Base-by-base conservation (phyloP, 2,113 vertebrate genomes). In the Myxocyprinus asiaticus region DNA sequence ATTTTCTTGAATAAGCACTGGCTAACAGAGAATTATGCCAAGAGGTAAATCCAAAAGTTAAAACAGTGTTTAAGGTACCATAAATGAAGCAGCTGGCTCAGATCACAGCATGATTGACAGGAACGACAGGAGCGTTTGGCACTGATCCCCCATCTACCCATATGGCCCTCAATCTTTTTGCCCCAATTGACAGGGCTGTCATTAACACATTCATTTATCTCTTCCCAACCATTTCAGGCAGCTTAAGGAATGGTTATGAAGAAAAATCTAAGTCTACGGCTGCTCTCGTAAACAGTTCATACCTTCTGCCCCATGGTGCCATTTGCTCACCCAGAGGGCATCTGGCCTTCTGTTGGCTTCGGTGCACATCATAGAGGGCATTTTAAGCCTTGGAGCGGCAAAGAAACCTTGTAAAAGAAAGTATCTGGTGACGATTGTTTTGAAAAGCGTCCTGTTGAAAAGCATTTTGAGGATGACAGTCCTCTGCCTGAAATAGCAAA, bases 391-490 rank as follows among this genome's bases (percentile, higher is more conserved):
- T 33, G 73, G 81, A 47, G 77, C 77, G 69, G 86, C 87, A 88
- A 74, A 90, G 81, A 83, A 79, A 85, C 83, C 88, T 90, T 88
- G 88, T 89, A 89, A 90, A 90, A 90, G 75, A 89, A 88, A 89
- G 88, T 81, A 85, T 88, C 86, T 85, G 77, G 86, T 89, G 87
- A 88, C 87, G 80, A 92, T 90, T 91, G 91, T 92, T 92, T 91
- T 91, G 88, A 92, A 89, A 91, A 90, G 90, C 88, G 87, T 87
- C 85, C 85, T 81, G 82, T 84, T 86, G 90, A 92, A 90, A 90
- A 92, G 89, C 90, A 90, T 92, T 92, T 91, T 89, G 88, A 85
- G 80, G 90, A 91, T 89, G 91, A 92, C 91, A 91, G 90, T 86
- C 84, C 76, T 73, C 78, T 72, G 86, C 87, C 88, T 85, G 86